Base-by-base conservation (phyloP, 2,797 vertebrate genomes). In the Arremon brunneinucha region DNA sequence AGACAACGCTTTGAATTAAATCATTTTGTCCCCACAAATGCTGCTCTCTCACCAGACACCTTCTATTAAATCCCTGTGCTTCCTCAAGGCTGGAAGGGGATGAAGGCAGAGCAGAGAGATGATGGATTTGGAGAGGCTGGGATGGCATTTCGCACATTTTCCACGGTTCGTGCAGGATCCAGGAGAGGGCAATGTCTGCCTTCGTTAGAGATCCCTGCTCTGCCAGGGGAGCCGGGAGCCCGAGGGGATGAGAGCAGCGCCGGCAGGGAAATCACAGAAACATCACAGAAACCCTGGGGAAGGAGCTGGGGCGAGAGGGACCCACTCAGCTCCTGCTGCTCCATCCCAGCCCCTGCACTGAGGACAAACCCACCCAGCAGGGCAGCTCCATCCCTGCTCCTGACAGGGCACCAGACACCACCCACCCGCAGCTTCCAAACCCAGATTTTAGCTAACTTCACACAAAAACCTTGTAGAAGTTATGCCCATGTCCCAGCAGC, bases 111-210 rank as follows among this genome's bases (percentile, higher is more conserved):
- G 35, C 52, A 41, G 63, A 20, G 6, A 20, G 20, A 5, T 44
- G 60, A 43, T 65, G 72, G 55, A 6, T 85, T 28, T 28, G 0
- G 28, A 35, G 23, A n/a, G 14, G 39, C 32, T 37, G 57, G 62
- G 6, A 43, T 10, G 0, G 6, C 14, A 2, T 7, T 49, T 12
- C 4, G 10, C 53, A 34, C 12, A 2, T 7, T 46, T 9, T 3
- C 7, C 49, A 35, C 8, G 35, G 20, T 80, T 53, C 68, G 3
- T 2, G 17, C 44, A 24, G 19, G 2, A 32, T 41, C 97, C 97
- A 89, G 94, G 49, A 97, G 97, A 94, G 96, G 97, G 96, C 96
- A 97, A 90, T 96, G 89, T 87, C n/a, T 95, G 20, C 59, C 96
- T 96, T 72, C 24, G 34, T 55, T 93, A 96, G 74, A 50, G 47